Evolutionary conservation across 2,113 vertebrate genomes (phyloP).

Genomic region (Trematomus loennbergii): DNA sequence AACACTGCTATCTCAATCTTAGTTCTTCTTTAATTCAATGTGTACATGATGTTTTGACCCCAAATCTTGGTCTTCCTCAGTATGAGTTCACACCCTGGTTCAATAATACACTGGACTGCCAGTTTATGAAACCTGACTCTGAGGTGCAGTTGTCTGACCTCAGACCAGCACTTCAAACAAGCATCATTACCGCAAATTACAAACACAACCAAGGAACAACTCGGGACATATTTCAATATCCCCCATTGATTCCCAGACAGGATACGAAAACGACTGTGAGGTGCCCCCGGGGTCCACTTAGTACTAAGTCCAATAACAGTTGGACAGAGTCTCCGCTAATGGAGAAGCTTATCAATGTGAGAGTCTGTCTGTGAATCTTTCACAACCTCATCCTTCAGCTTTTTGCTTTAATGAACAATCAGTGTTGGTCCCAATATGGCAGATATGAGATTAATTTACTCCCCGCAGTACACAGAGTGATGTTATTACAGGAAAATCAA

Average conservation of each 20-base stretch:
- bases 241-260: conserved; percentile 65
- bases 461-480: conserved; percentile 69
- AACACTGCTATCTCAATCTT: not conserved
- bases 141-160: conserved; percentile 19
- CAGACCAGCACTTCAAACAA: conserved; percentile 22
- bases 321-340: conserved; percentile 63
- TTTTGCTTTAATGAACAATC: conserved; percentile 70
- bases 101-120: not conserved
- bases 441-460: conserved; percentile 80
- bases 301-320: conserved; percentile 71
- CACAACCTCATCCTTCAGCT: conserved; percentile 43
- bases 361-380: conserved; percentile 45
- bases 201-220: conserved; percentile 25
- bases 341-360: conserved; percentile 69
- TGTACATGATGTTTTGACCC: not conserved
- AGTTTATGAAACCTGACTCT: conserved; percentile 8
- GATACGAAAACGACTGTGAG: conserved; percentile 58
- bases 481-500: conserved; percentile 83
- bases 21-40: not conserved
- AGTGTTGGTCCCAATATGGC: conserved; percentile 71
- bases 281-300: conserved; percentile 71
- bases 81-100: not conserved
- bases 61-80: not conserved
- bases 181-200: conserved; percentile 56
- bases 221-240: conserved; percentile 67